A percentile compares a stretch with the other conserved stretches of the same genome.
Evolutionary conservation across 2,113 vertebrate species (phyloP).

Genomic region (Daboia siamensis): DNA sequence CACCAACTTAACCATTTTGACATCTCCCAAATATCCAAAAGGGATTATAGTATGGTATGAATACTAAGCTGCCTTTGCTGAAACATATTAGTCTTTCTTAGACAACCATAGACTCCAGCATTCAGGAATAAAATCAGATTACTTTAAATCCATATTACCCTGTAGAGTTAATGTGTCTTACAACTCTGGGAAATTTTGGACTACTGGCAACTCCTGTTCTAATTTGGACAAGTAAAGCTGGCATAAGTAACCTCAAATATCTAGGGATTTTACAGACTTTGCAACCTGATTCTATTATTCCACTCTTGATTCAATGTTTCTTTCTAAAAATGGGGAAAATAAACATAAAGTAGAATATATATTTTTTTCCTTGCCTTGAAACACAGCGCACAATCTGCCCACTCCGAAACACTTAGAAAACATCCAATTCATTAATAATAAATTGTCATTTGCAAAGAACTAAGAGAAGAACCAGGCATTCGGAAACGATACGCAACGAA

Average conservation of each 20-base stretch:
- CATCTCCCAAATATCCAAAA: neutral
- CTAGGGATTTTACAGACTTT: neutral
- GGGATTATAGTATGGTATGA: neutral
- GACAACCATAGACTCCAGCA: neutral
- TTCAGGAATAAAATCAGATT: neutral
- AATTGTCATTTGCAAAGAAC: constrained; percentile 7
- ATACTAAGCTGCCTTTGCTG: neutral
- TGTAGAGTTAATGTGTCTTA: neutral
- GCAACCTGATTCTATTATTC: neutral
- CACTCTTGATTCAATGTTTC: neutral
- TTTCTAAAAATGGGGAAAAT: neutral
- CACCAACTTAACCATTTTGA: neutral
- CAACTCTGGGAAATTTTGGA: neutral
- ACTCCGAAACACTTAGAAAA: neutral
- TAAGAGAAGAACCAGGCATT: neutral
- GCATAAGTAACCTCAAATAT: neutral
- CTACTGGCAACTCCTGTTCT: neutral
- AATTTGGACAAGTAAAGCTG: neutral
- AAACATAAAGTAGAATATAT: neutral
- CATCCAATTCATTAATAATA: constrained; percentile 18
- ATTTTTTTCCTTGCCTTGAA: neutral
- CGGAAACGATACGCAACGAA: neutral
- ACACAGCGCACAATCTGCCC: neutral
- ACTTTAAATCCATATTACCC: neutral
- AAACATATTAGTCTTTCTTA: neutral